Percentiles rank a stretch among this genome's conserved stretches.
phyloP scores from a whole-genome alignment of 2,113 vertebrate genomes.

The Psophia crepitans region DNA sequence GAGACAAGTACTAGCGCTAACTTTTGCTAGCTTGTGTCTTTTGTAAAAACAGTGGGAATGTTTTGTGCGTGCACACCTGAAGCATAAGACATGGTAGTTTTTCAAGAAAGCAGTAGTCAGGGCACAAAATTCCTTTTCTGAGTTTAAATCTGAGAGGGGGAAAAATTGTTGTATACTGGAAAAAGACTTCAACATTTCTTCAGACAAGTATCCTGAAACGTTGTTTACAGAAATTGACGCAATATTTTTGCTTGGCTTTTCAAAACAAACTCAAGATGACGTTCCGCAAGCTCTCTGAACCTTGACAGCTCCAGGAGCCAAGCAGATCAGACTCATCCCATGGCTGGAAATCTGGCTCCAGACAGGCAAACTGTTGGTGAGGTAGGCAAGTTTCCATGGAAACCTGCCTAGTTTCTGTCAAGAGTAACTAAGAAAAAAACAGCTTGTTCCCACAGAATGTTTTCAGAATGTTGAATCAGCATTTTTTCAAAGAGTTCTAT shows the following conservation, averaged over 20 bases:
- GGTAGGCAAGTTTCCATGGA: constrained; percentile 15
- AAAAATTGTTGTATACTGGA: not conserved
- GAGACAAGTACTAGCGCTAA: not conserved
- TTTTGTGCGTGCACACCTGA: not conserved
- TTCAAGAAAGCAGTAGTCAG: not conserved
- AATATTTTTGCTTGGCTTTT: constrained; percentile 20
- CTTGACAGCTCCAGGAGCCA: not conserved
- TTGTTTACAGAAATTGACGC: constrained; percentile 12
- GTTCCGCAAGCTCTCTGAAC: not conserved
- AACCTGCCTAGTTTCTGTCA: constrained; percentile 8
- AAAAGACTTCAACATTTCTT: not conserved
- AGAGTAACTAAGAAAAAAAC: not conserved
- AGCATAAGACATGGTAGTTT: not conserved
- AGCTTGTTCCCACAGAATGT: not conserved
- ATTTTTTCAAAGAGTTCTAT: not conserved
- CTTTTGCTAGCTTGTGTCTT: not conserved
- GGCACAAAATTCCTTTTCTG: not conserved
- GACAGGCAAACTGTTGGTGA: not conserved
- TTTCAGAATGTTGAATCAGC: constrained; percentile 2
- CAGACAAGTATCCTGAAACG: not conserved
- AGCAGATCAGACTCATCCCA: not conserved
- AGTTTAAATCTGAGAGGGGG: not conserved
- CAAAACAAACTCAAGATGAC: constrained; percentile 6
- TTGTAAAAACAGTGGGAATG: not conserved
- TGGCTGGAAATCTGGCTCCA: constrained; percentile 1